Evolutionary conservation across 2,888 invertebrate genomes (phyloP), one percentile per base, ranked within the genome.

Genomic region (Phrixothrix hirtus): DNA sequence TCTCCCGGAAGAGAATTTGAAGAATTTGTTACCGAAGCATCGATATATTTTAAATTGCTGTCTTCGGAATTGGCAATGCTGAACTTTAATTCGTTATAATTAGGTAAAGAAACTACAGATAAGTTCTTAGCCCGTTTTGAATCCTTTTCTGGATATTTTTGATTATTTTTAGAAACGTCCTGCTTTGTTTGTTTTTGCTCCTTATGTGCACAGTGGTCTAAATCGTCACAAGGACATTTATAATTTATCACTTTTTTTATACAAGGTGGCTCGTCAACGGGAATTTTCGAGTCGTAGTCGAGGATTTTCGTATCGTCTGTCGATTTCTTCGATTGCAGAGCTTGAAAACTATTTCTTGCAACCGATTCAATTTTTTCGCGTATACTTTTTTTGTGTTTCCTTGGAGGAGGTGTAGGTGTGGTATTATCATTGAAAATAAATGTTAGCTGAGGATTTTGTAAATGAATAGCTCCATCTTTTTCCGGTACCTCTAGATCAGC

Each of bases 41-140:
- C 59, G 13, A 65, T 60, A 17, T 60, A 55, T 12, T 63, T 58
- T 30, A 60, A 62, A 41, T 67, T 63, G 2, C 63, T 62, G 26
- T 66, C 68, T 4, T 67, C 67, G 7, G 68, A 68, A 54, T 63
- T 64, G 1, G 70, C 73, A 2, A 74, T 58, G 9, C 71, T 72
- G 15, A 75, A 61, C 63, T 75, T 75, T 35, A 79, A 65, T 58
- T 81, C 79, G 59, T 71, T 77, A 66, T 79, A 80, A 67, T 79
- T 80, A 10, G 81, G 81, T 46, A 81, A 65, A 11, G 81, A 81
- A 44, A 78, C 75, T 2, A 79, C 78, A 36, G 80, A 81, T 43
- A 73, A 68, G 60, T 77, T 79, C 65, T 79, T 80, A 48, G 69
- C 70, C 58, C 76, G 68, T 60, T 73, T 74, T 1, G 53, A 49